Conservation (phyloP, 1,140 invertebrate genomes). For the Lasioglossum baleicum region DNA sequence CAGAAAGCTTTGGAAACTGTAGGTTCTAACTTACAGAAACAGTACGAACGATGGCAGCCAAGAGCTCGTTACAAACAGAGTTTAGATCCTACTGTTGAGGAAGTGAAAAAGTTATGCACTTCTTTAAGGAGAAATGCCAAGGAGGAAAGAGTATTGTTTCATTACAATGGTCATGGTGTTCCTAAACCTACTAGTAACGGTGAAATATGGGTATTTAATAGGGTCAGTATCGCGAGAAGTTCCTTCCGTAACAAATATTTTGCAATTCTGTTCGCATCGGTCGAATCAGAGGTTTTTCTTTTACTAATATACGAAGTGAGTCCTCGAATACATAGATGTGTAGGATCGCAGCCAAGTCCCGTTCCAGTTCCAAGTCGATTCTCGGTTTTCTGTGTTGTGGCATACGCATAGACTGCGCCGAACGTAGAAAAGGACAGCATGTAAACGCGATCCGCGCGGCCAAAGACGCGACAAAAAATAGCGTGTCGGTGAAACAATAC, state of each 20-base stretch:
- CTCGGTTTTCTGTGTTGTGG: too few relatives aligned
- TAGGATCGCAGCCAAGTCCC: too few relatives aligned
- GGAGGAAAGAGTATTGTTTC: slow-evolving; percentile 98
- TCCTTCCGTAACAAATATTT: neutral
- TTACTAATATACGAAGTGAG: neutral
- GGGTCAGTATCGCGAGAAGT: slow-evolving; percentile 80
- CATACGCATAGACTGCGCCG: too few relatives aligned
- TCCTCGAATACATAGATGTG: too few relatives aligned
- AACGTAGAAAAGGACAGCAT: too few relatives aligned
- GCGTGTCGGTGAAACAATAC: too few relatives aligned
- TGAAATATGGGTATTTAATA: slow-evolving; percentile 99
- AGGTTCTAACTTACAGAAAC: slow-evolving; percentile 94
- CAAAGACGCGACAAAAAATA: too few relatives aligned
- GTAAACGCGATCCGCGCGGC: too few relatives aligned
- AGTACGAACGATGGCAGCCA: slow-evolving; percentile 99
- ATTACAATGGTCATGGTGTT: slow-evolving; percentile 99
- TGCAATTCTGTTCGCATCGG: too few relatives aligned
- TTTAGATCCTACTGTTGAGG: slow-evolving; percentile 97
- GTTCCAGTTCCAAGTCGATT: too few relatives aligned
- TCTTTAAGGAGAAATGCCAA: slow-evolving; percentile 98
- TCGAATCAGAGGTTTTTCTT: neutral
- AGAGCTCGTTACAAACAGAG: slow-evolving; percentile 97
- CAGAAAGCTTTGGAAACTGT: slow-evolving; percentile 96
- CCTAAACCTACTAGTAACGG: slow-evolving; percentile 98
- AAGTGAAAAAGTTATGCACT: slow-evolving; percentile 98